phyloP scores from a whole-genome alignment of 2,888 invertebrate genomes.

The Ephialtes manifestator region DNA sequence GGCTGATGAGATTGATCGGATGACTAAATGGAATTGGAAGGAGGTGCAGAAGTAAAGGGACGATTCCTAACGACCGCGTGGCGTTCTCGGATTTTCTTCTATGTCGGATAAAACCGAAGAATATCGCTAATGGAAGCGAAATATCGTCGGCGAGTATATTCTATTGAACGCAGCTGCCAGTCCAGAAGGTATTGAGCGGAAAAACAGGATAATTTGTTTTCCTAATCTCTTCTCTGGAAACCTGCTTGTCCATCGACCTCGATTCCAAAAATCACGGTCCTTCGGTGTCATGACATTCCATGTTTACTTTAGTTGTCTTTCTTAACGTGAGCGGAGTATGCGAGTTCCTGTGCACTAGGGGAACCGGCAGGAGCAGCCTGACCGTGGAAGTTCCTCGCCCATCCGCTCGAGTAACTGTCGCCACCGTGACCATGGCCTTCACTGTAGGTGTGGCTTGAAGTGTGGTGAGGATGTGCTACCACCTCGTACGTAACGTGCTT shows the following conservation, averaged over 20 bases:
- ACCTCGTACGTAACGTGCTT: conserved; percentile 92
- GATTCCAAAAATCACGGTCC: conserved; percentile 35
- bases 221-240: conserved; percentile 1
- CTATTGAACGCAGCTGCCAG: neutral
- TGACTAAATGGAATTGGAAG: conserved; percentile 26
- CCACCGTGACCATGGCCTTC: conserved; percentile 83
- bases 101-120: neutral
- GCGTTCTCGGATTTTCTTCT: conserved; percentile 10
- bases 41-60: conserved; percentile 2
- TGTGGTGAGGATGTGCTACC: conserved; percentile 91
- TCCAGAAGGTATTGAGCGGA: conserved; percentile 1
- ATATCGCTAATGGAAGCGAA: neutral
- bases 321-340: conserved; percentile 88
- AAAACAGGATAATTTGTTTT: neutral
- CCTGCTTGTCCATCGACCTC: conserved; percentile 27
- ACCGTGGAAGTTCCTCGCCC: conserved; percentile 88
- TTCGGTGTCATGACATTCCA: conserved; percentile 50
- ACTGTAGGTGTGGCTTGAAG: conserved; percentile 86
- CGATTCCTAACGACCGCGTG: conserved; percentile 24
- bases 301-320: conserved; percentile 57
- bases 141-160: neutral
- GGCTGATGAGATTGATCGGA: conserved; percentile 44
- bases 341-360: conserved; percentile 87
- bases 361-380: conserved; percentile 83
- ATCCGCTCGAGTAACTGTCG: conserved; percentile 88